Percentiles rank a stretch among this genome's conserved stretches.
These are phyloP conservation scores for Propithecus deckenii DNA, from an alignment of 2,797 vertebrate species.

Conservation along the genomic window DNA sequence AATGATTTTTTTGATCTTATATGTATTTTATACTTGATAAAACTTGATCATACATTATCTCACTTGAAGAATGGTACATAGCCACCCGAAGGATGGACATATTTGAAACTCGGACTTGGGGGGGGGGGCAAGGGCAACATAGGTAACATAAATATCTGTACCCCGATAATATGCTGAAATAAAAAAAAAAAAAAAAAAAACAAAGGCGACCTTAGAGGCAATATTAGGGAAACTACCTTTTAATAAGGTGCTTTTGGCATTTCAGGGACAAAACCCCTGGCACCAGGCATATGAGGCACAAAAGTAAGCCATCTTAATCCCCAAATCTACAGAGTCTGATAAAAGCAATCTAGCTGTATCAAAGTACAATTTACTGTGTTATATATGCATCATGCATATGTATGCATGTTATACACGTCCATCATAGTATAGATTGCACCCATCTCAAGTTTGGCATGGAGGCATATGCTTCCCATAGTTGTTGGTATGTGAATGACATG, in stretches of 20 bases:
- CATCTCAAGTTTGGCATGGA: background rate
- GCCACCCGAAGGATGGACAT: too few relatives aligned
- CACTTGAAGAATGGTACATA: constrained; percentile 5
- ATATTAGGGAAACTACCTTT: background rate
- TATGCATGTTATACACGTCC: background rate
- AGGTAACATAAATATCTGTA: too few relatives aligned
- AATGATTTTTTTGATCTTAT: background rate
- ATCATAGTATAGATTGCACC: background rate
- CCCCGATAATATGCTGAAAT: too few relatives aligned
- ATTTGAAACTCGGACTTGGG: too few relatives aligned
- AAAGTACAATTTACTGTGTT: background rate
- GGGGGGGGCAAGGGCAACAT: too few relatives aligned
- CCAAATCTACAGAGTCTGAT: background rate
- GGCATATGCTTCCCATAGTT: background rate
- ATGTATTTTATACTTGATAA: background rate
- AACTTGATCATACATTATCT: background rate
- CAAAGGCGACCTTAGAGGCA: background rate
- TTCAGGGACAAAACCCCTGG: background rate
- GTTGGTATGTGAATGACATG: constrained; percentile 41
- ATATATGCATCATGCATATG: background rate
- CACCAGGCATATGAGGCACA: background rate
- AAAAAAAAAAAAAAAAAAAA: background rate
- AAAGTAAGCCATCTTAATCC: background rate
- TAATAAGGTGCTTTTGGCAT: background rate
- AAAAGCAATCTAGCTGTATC: background rate